A percentile compares a stretch with the other conserved stretches of the same genome.
Conservation (phyloP, 2,797 vertebrate genomes). For the Aldrovandia affinis region DNA sequence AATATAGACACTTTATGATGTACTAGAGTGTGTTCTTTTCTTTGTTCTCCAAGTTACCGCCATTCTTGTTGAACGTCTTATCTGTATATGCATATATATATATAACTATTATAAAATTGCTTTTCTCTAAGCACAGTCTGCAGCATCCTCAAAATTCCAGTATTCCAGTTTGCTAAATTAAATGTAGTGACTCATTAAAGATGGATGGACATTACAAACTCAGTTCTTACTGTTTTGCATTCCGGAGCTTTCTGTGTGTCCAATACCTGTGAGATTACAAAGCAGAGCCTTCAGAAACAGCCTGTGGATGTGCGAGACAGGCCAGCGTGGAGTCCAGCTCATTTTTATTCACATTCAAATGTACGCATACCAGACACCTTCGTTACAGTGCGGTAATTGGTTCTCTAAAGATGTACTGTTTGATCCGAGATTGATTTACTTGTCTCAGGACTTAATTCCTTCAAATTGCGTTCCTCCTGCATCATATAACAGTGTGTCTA, state of each 20-base stretch:
- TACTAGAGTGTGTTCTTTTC: background rate
- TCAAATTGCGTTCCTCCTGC: conserved; percentile 24
- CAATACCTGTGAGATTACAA: background rate
- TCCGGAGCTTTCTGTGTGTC: background rate
- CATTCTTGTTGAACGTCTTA: conserved; percentile 18
- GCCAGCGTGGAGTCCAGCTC: background rate
- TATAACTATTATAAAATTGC: conserved; percentile 4
- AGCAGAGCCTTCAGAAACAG: background rate
- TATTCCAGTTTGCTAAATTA: background rate
- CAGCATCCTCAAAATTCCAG: background rate
- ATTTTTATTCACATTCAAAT: conserved; percentile 7
- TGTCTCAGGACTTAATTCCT: conserved; percentile 25
- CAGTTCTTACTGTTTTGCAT: background rate
- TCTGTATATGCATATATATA: too few relatives aligned
- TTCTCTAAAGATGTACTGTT: conserved; percentile 29
- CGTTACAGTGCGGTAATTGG: conserved; percentile 24
- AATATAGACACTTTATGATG: conserved; percentile 6
- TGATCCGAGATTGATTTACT: conserved; percentile 34
- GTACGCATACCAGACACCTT: conserved; percentile 8
- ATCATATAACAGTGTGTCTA: conserved; percentile 18
- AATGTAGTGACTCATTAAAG: background rate
- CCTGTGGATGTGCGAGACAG: background rate
- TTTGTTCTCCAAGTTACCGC: background rate
- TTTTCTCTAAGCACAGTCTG: conserved; percentile 1
- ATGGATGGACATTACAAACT: background rate